Base-by-base conservation (phyloP, 2,797 vertebrate genomes). In the Pantherophis vulpinus region DNA sequence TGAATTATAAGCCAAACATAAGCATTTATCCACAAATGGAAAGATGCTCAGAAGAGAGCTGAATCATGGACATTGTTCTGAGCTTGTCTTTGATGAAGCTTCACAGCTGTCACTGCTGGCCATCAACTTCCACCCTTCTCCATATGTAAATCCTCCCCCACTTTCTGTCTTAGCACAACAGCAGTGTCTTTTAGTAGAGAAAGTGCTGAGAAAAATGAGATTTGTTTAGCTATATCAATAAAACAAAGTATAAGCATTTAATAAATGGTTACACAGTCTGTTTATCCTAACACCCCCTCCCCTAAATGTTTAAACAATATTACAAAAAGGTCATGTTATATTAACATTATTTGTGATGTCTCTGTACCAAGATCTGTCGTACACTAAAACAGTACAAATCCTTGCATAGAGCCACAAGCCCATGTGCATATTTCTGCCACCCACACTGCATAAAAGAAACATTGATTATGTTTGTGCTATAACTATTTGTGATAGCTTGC, bases 211-310 rank as follows among this genome's bases (percentile, higher is more conserved):
- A 96, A 97, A 97, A 97, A 95, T 90, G 95, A 95, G 93, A 37
- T 95, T 95, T 97, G 97, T 97, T 97, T 97, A 97, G 96, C 97
- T 95, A 95, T 95, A 96, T 95, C 95, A 96, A 97, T 97, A 97
- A 97, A 97, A 97, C 96, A 97, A 97, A 97, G 97, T 91, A 96
- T 96, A 96, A 97, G 94, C 95, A 96, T 97, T 96, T 96, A 97
- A 97, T 96, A 97, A 96, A 96, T 97, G 97, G 94, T 90, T 83
- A 93, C 96, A 95, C 95, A 92, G 94, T 96, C 96, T 94, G 95
- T 96, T 97, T 97, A 96, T 97, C 94, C 95, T 97, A 97, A 97
- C 96, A 97, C 56, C 95, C 94, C 87, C 70, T 91, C 92, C 95
- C 95, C 96, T 95, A 95, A 96, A 96, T 92, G 95, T 92, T 94